Conservation (phyloP, 2,113 vertebrate species). For the Ailurus styani region DNA sequence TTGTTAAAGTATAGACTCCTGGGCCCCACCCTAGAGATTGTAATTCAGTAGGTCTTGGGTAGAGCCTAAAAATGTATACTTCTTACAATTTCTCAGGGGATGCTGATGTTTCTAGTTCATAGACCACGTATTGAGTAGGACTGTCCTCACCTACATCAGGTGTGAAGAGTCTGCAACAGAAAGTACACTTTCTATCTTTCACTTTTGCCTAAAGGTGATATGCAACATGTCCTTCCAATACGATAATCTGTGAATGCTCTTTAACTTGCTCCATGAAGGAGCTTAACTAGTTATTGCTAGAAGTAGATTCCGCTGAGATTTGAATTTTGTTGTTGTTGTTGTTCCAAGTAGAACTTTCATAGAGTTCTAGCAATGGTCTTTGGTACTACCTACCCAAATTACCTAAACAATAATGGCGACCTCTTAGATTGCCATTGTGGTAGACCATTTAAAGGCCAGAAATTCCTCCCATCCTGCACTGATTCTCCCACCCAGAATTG, state of each 20-base stretch:
- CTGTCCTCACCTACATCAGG: neutral
- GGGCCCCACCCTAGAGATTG: neutral
- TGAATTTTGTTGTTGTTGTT: neutral
- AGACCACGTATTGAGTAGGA: neutral
- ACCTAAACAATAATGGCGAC: neutral
- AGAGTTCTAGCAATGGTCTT: neutral
- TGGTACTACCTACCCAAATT: neutral
- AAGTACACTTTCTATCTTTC: neutral
- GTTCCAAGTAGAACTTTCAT: neutral
- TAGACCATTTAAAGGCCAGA: neutral
- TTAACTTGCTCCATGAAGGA: neutral
- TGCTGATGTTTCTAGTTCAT: neutral
- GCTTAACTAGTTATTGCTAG: neutral
- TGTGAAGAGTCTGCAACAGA: neutral
- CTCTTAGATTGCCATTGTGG: neutral
- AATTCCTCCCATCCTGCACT: neutral
- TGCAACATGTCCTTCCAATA: neutral
- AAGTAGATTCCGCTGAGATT: neutral
- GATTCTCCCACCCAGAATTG: neutral
- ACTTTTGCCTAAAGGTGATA: neutral
- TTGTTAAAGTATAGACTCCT: neutral
- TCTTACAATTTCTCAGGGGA: neutral
- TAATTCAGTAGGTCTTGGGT: neutral
- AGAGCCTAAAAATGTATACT: neutral
- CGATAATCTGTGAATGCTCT: neutral